Evolutionary conservation across 2,797 vertebrate genomes (phyloP).

Genomic region (Tangara arthus): DNA sequence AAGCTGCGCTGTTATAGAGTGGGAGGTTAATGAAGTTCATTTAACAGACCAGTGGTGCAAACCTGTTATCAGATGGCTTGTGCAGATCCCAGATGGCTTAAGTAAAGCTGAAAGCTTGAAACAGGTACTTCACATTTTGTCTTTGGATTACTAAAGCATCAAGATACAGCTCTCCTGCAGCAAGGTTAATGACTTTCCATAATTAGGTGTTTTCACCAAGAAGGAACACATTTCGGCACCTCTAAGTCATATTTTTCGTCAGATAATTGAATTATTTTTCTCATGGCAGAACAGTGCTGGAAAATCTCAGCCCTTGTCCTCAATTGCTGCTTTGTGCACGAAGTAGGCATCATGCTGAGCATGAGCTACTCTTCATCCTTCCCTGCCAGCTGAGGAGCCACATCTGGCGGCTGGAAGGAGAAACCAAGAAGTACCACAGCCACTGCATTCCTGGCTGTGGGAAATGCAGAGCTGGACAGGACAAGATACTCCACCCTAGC

Average conservation of each 20-base stretch:
- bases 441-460: rapidly evolving
- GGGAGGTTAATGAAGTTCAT: slow-evolving; percentile 57
- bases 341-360: neutral
- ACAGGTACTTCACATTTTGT: neutral
- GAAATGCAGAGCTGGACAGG: neutral
- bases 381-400: neutral
- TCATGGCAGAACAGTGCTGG: neutral
- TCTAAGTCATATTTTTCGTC: neutral
- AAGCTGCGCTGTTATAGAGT: neutral
- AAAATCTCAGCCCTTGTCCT: neutral
- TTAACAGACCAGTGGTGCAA: slow-evolving; percentile 61
- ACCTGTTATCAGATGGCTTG: slow-evolving; percentile 35
- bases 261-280: slow-evolving; percentile 5
- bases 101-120: neutral
- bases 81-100: slow-evolving; percentile 30
- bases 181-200: neutral
- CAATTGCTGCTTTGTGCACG: neutral
- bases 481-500: neutral
- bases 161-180: neutral
- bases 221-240: neutral
- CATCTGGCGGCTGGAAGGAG: neutral
- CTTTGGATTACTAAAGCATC: neutral
- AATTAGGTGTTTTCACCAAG: neutral
- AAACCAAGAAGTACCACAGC: neutral
- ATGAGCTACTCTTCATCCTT: neutral